Conservation (phyloP, 2,888 invertebrate genomes). For the Drosophila kambysellisi region DNA sequence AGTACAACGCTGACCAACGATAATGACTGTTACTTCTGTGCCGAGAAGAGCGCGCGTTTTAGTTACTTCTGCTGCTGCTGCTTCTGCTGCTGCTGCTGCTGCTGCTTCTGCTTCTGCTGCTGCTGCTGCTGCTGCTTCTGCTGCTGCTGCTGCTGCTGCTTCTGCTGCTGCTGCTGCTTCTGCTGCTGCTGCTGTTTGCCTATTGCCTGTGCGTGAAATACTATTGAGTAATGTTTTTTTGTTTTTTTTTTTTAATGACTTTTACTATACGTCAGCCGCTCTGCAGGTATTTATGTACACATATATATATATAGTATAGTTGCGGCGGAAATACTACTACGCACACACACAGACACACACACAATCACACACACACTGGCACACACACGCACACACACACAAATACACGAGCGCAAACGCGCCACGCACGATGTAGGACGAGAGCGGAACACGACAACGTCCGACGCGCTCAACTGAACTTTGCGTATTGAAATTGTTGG, state of each 20-base stretch:
- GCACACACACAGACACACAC: constrained; percentile 43
- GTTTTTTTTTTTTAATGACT: constrained; percentile 62
- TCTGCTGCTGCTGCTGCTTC: not conserved
- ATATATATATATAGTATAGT: constrained; percentile 38
- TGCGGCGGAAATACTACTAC: constrained; percentile 70
- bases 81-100: constrained; percentile 3
- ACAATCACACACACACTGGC: constrained; percentile 15
- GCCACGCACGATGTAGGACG: constrained; percentile 64
- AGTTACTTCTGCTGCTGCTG: constrained; percentile 8
- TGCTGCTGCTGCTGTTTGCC: not conserved
- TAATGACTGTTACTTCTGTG: constrained; percentile 36
- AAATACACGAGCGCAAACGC: constrained; percentile 36
- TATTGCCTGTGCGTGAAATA: constrained; percentile 63
- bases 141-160: constrained; percentile 1
- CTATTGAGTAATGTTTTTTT: constrained; percentile 67
- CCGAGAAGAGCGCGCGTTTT: constrained; percentile 36
- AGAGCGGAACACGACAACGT: constrained; percentile 68
- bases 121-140: constrained; percentile 5
- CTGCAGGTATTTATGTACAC: constrained; percentile 49
- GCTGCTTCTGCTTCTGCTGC: not conserved
- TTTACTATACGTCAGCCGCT: constrained; percentile 75
- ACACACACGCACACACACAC: constrained; percentile 44
- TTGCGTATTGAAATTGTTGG: constrained; percentile 77
- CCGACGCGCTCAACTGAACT: constrained; percentile 83
- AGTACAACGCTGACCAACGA: constrained; percentile 7